Conservation (phyloP, 2,113 vertebrate genomes). For the Scomber scombrus region DNA sequence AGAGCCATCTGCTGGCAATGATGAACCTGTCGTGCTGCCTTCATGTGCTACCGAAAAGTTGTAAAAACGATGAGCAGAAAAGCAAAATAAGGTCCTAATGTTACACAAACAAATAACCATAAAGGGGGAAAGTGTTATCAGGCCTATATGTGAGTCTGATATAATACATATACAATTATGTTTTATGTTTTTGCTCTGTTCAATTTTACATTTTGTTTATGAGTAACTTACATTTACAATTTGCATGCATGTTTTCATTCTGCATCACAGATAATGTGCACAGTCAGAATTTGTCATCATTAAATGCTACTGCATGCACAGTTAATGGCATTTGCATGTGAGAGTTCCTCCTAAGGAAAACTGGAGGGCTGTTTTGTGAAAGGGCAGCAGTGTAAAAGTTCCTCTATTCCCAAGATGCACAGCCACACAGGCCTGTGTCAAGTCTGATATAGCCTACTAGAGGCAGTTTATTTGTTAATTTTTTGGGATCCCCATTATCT, state of each 20-base stretch:
- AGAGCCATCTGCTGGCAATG: conserved; percentile 64
- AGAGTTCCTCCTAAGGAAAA: conserved; percentile 18
- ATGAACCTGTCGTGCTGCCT: conserved; percentile 13
- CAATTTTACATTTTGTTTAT: background rate
- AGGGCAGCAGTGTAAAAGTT: conserved; percentile 29
- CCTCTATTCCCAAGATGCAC: conserved; percentile 4
- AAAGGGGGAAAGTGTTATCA: background rate
- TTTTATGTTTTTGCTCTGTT: background rate
- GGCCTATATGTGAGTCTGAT: background rate
- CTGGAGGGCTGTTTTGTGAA: conserved; percentile 21
- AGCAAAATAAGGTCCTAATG: background rate
- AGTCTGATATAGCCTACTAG: background rate
- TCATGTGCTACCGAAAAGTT: background rate
- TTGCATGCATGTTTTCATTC: background rate
- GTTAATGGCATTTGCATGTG: conserved; percentile 24
- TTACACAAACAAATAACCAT: background rate
- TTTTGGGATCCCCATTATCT: no score
- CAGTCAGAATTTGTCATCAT: conserved; percentile 4
- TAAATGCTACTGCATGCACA: background rate
- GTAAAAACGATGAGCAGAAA: background rate
- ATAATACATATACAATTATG: background rate
- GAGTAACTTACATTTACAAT: background rate
- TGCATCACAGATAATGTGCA: background rate
- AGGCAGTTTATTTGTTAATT: background rate
- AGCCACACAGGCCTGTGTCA: background rate